Conservation (phyloP, 2,113 vertebrate genomes). For the Nycticebus coucang region DNA sequence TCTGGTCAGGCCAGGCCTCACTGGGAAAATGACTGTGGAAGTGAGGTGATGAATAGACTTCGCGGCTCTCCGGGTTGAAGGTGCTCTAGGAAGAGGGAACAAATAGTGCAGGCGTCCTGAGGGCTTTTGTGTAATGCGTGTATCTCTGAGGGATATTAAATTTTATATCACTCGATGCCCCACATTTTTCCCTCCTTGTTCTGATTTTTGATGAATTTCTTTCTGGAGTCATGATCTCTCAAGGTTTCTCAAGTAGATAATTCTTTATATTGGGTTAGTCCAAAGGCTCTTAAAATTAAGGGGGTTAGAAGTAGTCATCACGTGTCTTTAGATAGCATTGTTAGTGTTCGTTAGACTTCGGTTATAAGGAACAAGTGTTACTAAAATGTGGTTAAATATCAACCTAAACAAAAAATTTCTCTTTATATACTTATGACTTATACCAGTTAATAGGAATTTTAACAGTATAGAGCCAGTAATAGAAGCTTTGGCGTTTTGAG, state of each 20-base stretch:
- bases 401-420: not conserved
- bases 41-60: not conserved
- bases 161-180: not conserved
- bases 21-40: not conserved
- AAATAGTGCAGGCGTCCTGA: not conserved
- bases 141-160: not conserved
- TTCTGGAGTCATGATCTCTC: slow-evolving; percentile 13
- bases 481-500: not conserved
- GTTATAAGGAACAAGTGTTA: not conserved
- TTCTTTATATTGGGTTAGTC: slow-evolving; percentile 37
- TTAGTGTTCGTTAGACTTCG: not conserved
- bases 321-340: not conserved
- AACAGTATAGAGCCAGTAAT: not conserved
- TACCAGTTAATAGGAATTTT: slow-evolving; percentile 14
- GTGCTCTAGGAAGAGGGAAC: not conserved
- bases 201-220: slow-evolving; percentile 44
- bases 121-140: not conserved
- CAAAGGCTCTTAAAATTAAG: slow-evolving; percentile 19
- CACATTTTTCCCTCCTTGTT: not conserved
- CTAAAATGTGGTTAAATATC: not conserved
- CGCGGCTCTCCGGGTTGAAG: accelerated
- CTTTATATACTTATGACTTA: not conserved
- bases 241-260: not conserved
- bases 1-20: not conserved
- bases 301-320: not conserved